Evolutionary conservation across 2,888 invertebrate species (phyloP).

Genomic region (Nomada fucata): DNA sequence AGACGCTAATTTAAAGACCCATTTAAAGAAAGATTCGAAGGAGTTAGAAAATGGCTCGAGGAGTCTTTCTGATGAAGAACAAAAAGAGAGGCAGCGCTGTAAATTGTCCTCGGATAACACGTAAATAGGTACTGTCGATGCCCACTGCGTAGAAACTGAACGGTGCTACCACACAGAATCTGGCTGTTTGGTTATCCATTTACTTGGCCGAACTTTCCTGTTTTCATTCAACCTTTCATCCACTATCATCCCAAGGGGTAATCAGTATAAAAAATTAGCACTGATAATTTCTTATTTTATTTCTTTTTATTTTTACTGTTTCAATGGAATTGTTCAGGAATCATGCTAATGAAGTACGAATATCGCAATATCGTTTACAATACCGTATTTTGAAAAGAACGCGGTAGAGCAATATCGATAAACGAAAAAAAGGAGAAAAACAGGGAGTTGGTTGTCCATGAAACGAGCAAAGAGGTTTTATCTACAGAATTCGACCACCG

Average conservation of each 20-base stretch:
- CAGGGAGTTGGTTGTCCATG: background rate
- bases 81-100: conserved; percentile 35
- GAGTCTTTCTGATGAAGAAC: conserved; percentile 20
- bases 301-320: background rate
- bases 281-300: background rate
- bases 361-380: background rate
- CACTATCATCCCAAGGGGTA: conserved; percentile 1
- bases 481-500: conserved; percentile 1
- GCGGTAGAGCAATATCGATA: background rate
- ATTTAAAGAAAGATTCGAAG: background rate
- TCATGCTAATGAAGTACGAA: background rate
- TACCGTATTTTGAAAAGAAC: background rate
- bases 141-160: conserved; percentile 31
- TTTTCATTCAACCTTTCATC: conserved; percentile 17
- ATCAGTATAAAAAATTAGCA: background rate
- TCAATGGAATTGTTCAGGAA: background rate
- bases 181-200: conserved; percentile 50
- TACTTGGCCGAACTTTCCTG: conserved; percentile 41
- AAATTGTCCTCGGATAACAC: conserved; percentile 54
- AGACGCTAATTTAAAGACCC: background rate
- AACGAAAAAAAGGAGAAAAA: background rate
- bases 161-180: conserved; percentile 55
- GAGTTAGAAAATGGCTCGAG: conserved; percentile 20
- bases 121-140: conserved; percentile 42
- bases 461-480: background rate